A percentile compares a stretch with the other conserved stretches of the same genome.
Evolutionary conservation across 2,888 invertebrate species (phyloP).

Genomic region (Hymenopus coronatus): DNA sequence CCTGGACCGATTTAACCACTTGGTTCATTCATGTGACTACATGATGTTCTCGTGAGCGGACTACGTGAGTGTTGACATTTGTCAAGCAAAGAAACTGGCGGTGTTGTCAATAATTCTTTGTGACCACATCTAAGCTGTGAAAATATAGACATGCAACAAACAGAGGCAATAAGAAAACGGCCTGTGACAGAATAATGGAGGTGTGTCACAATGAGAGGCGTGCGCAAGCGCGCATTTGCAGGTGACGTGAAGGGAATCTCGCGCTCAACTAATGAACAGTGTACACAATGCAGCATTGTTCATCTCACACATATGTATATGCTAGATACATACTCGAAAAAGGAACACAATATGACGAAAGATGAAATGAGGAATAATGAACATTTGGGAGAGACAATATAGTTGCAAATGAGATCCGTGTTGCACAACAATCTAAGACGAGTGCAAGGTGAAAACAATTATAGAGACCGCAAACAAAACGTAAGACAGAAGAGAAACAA

Average conservation of each 20-base stretch:
- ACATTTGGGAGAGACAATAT: no score
- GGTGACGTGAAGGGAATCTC: neutral
- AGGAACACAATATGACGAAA: no score
- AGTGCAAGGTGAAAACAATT: no score
- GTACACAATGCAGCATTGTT: neutral
- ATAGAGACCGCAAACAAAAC: no score
- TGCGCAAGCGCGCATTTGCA: neutral
- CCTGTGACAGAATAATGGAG: neutral
- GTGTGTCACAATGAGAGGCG: neutral
- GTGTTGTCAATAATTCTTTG: neutral
- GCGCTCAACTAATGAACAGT: neutral
- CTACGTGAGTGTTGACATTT: neutral
- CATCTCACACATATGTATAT: neutral
- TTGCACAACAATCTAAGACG: no score
- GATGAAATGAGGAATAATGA: no score
- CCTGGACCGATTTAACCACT: no score
- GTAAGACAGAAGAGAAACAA: no score
- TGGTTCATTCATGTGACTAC: no score
- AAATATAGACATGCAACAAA: neutral
- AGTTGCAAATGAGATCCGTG: no score
- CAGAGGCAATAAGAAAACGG: neutral
- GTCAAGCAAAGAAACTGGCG: neutral
- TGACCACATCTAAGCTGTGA: neutral
- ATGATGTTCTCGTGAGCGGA: neutral
- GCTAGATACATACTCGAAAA: neutral